Evolutionary conservation across 1,140 invertebrate species (phyloP), one percentile per base, ranked within the genome.

Genomic region (Macrotrachela quadricornifera): DNA sequence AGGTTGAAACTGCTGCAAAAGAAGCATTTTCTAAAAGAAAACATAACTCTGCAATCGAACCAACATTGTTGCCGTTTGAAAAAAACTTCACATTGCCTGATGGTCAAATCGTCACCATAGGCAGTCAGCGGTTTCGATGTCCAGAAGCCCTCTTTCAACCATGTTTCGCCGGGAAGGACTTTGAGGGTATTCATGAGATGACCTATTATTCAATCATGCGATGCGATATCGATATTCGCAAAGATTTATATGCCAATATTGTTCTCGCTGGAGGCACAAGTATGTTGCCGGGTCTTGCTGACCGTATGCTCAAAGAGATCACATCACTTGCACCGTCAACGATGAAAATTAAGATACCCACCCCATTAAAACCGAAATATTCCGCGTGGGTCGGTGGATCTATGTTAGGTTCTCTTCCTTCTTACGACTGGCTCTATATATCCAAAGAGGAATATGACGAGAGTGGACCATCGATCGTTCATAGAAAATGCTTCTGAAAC

Each of bases 51-150:
- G 83, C 83, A 63, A 87, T 83, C 57, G 85, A 84, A 46, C 83
- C 83, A 55, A 80, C 81, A 44, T 85, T 82, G 57, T 83, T 80
- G 57, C 85, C 84, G 55, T 74, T 91, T 88, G 51, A 53, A 47
- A 88, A 88, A 75, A 83, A 79, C 10, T 91, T 90, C 67, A 85
- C 90, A 71, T 75, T 88, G 64, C 85, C 85, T 60, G 85, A 90
- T 69, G 86, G 85, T 61, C 84, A 88, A 70, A 84, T 90, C 59
- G 87, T 88, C 73, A 87, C 83, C 71, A 86, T 86, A 65, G 85
- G 84, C 60, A 87, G 86, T 69, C 84, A 88, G 69, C 76, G 86
- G 65, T 88, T 92, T 83, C 81, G 86, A 75, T 90, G 84, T 73
- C 86, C 86, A 39, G 86, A 91, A 68, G 85, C 85, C 58, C 78